phyloP scores from a whole-genome alignment of 2,888 invertebrate genomes.

The Limnephilus rhombicus region DNA sequence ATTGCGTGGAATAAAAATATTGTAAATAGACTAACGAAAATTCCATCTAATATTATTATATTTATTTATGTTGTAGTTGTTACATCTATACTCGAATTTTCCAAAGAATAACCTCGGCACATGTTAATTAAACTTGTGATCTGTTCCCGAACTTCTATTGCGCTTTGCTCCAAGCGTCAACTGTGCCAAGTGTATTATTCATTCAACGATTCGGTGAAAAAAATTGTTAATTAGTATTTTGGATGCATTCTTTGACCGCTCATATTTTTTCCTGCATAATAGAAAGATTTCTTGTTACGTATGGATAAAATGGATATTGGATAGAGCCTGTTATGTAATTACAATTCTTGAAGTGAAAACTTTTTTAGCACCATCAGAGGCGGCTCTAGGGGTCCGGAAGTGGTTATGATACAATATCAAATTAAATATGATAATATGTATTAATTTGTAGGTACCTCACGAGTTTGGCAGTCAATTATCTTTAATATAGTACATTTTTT shows the following conservation, averaged over 20 bases:
- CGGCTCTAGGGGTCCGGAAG: too few relatives aligned
- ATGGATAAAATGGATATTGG: background rate
- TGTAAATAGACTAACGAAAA: background rate
- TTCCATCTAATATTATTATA: background rate
- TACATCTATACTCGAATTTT: background rate
- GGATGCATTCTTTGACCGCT: background rate
- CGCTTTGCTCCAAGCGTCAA: background rate
- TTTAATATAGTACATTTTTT: too few relatives aligned
- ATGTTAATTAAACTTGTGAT: background rate
- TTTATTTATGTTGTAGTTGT: background rate
- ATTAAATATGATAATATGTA: too few relatives aligned
- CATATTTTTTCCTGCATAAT: background rate
- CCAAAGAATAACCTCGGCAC: background rate
- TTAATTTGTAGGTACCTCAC: too few relatives aligned
- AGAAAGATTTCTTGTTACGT: background rate
- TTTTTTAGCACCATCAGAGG: too few relatives aligned
- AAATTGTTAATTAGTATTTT: background rate
- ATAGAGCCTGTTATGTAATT: background rate
- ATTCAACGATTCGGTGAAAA: background rate
- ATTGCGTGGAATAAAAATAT: background rate
- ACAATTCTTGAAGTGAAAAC: too few relatives aligned
- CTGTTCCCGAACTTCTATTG: background rate
- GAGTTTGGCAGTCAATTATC: too few relatives aligned
- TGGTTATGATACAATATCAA: too few relatives aligned
- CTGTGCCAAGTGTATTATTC: background rate